Base-by-base conservation (phyloP, 1,140 invertebrate genomes). In the Oryctes rhinoceros region DNA sequence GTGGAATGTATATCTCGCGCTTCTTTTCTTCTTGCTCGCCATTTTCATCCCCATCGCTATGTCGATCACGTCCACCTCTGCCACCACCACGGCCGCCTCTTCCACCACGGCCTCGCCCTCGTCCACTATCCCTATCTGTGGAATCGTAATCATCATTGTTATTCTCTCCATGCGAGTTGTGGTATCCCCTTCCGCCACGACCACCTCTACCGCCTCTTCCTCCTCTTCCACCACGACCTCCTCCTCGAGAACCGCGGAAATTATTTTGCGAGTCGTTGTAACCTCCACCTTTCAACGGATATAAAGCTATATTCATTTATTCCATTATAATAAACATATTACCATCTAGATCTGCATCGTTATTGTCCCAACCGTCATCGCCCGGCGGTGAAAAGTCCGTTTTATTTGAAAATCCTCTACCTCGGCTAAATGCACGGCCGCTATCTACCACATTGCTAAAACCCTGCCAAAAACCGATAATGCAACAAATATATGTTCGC, bases 1-100 rank as follows among this genome's bases (percentile, higher is more conserved):
- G 93, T 0, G 97, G 97, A 77, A 97, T 92, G 83, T 99, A 99
- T 4, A 90, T 90, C 81, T 94, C 92, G 5, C 90, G 89, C 11
- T 89, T 83, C 85, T 90, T 89, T 85, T 80, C 81, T 49, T 83
- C 82, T 11, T 83, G 76, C 78, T 84, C 6, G 13, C 47, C 75
- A 47, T 76, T 76, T 15, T 78, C 84, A 80, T 53, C 79, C 59
- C 80, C 77, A 77, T 53, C 79, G 59, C 80, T 78, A 77, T 75
- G 49, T 67, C 81, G 49, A 76, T 79, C 59, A 35, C 35, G 53
- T 59, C 80, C 59, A 79, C 65, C 75, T 77, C 83, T 80, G 47
- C 76, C 76, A 5, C 81, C 49, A 24, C 78, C 39, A 53, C 80
- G 49, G 20, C 80, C 48, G 10, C 83, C 75, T 48, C 83, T 37